Base-by-base conservation (phyloP, 2,888 invertebrate genomes). In the Chrysolina haemoptera region DNA sequence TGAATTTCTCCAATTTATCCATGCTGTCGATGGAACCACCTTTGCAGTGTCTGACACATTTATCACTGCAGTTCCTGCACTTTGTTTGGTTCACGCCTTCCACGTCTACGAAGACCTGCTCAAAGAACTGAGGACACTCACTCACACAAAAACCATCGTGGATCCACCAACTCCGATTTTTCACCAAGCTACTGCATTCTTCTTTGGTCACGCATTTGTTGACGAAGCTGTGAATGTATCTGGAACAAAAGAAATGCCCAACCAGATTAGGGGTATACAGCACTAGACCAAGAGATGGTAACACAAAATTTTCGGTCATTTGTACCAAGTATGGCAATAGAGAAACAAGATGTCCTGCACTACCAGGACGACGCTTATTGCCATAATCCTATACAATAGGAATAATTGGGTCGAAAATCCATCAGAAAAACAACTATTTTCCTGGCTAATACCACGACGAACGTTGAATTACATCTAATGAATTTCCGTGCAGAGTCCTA, bases 61-160 rank as follows among this genome's bases (percentile, higher is more conserved):
- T 71, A 8, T 83, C 79, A 2, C 82, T 84, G 75, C 88, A 88
- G 40, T 76, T 77, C 55, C 76, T 70, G 78, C 88, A 88, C n/a
- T 77, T 81, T 14, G 81, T 82, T 11, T 79, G 75, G 64, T 74
- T 71, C 0, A 50, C 75, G 71, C 20, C 67, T 41, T 27, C 35
- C 16, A 75, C 73, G 12, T 53, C 14, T 18, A 63, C 48, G 35
- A 40, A 40, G 9, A 27, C 50, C 16, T 50, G 83, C 62, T 87
- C 84, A 81, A 89, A 93, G 5, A 90, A 90, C 6, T 87, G 84
- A 0, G 95, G 95, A 85, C 95, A 95, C 6, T 90, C 88, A n/a
- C 88, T 85, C 2, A 92, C 86, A 85, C 96, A 97, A 22, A 89
- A 87, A 4, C 90, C 89, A n/a, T 91, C 89, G 85, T 91, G 92